Evolutionary conservation across 2,113 vertebrate species (phyloP).

Genomic region (Nothocercus julius): DNA sequence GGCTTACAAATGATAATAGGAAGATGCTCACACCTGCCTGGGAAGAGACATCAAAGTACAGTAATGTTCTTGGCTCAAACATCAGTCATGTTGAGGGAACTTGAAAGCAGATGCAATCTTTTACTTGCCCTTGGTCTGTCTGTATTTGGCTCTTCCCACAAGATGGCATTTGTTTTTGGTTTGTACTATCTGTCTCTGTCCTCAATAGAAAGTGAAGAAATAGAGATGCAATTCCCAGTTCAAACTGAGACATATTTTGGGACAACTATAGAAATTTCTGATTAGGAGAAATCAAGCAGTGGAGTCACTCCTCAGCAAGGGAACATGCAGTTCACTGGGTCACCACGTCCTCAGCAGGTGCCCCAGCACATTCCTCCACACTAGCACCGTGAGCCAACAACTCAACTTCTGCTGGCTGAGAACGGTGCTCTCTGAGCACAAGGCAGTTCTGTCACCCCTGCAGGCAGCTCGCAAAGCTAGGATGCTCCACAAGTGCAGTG

Average conservation of each 20-base stretch:
- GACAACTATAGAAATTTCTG: neutral
- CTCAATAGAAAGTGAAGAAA: neutral
- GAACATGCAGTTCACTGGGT: neutral
- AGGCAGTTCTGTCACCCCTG: neutral
- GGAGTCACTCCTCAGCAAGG: neutral
- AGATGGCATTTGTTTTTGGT: conserved; percentile 14
- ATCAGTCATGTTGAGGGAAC: conserved; percentile 2
- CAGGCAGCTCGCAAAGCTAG: neutral
- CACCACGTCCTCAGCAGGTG: neutral
- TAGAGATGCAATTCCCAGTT: neutral
- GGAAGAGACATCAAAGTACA: conserved; percentile 49
- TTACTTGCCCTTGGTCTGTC: conserved; percentile 36
- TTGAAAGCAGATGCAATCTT: conserved; percentile 33
- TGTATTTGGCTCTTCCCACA: neutral
- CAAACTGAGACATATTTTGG: neutral
- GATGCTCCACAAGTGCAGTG: neutral
- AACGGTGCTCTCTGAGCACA: neutral
- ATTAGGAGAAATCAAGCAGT: neutral
- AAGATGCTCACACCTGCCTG: conserved; percentile 44
- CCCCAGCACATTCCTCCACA: neutral
- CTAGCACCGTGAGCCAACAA: neutral
- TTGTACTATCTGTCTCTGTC: conserved; percentile 12
- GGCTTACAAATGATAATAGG: neutral
- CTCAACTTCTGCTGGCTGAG: neutral
- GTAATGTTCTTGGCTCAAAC: conserved; percentile 56